Percentiles rank a stretch among this genome's conserved stretches.
Evolutionary conservation across 1,140 invertebrate genomes (phyloP).

Genomic region (Cydia pomonella): DNA sequence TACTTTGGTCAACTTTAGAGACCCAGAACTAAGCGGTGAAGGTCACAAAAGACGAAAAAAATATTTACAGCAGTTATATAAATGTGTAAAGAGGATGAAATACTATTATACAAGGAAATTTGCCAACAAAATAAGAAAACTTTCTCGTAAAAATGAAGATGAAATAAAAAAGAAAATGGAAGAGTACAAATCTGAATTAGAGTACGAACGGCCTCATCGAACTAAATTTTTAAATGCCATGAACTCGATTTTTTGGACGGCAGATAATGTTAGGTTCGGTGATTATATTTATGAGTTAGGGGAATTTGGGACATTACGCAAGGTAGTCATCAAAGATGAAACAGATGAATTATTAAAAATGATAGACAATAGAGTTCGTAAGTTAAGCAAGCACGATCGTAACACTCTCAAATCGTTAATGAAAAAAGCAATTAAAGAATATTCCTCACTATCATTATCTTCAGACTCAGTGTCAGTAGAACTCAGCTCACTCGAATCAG

Average conservation of each 20-base stretch:
- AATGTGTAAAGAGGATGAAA: conserved; percentile 38
- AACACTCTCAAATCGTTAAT: background rate
- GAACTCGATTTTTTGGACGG: conserved; percentile 51
- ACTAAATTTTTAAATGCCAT: conserved; percentile 54
- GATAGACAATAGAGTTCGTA: background rate
- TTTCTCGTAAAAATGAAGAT: conserved; percentile 50
- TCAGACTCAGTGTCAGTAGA: background rate
- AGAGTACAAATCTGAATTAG: conserved; percentile 46
- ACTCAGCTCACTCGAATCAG: background rate
- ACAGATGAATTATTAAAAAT: conserved; percentile 41
- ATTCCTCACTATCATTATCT: background rate
- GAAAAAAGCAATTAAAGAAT: conserved; percentile 3
- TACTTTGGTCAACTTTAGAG: conserved; percentile 49
- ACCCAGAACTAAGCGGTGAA: conserved; percentile 28
- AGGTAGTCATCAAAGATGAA: conserved; percentile 50
- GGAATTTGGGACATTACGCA: conserved; percentile 50
- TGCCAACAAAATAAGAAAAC: conserved; percentile 46
- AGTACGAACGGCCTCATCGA: conserved; percentile 41
- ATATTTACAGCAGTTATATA: conserved; percentile 51
- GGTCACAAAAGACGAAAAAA: conserved; percentile 43
- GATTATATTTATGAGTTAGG: conserved; percentile 58
- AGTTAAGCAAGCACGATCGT: background rate
- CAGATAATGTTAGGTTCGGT: conserved; percentile 50
- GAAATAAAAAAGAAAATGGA: conserved; percentile 49
- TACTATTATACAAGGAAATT: conserved; percentile 48